phyloP scores from a whole-genome alignment of 2,113 vertebrate genomes.

The Falco punctatus region DNA sequence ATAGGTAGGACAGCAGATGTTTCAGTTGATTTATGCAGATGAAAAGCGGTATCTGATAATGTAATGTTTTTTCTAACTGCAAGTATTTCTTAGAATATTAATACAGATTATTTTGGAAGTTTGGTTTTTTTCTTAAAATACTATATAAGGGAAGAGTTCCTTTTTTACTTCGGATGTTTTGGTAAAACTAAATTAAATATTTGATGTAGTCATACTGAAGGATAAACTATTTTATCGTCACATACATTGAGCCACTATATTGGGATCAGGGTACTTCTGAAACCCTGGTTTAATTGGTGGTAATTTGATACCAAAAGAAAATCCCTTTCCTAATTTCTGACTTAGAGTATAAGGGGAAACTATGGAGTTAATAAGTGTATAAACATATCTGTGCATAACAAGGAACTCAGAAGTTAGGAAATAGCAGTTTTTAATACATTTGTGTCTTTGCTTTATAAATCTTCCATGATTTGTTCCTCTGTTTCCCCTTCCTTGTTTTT shows the following conservation, averaged over 20 bases:
- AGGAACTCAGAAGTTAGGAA: neutral
- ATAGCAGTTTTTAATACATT: neutral
- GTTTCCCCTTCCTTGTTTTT: neutral
- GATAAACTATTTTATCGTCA: neutral
- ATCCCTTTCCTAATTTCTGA: too few relatives aligned
- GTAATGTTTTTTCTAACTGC: neutral
- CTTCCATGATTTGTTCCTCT: neutral
- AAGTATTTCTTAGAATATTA: neutral
- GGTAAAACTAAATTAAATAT: neutral
- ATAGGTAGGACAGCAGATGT: neutral
- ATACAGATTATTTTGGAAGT: neutral
- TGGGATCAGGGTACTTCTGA: neutral
- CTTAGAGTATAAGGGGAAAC: too few relatives aligned
- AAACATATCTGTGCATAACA: neutral
- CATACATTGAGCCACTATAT: neutral
- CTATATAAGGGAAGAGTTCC: neutral
- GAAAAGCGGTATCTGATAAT: neutral
- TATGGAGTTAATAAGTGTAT: fast-evolving
- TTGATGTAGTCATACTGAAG: neutral
- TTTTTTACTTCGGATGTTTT: neutral
- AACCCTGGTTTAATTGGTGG: neutral
- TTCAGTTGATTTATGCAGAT: neutral
- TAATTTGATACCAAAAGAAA: neutral
- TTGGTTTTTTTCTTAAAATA: neutral
- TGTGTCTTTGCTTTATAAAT: neutral